Evolutionary conservation across 2,888 invertebrate species (phyloP), one percentile per base, ranked within the genome.

Genomic region (Hermaeophaga mercurialis): DNA sequence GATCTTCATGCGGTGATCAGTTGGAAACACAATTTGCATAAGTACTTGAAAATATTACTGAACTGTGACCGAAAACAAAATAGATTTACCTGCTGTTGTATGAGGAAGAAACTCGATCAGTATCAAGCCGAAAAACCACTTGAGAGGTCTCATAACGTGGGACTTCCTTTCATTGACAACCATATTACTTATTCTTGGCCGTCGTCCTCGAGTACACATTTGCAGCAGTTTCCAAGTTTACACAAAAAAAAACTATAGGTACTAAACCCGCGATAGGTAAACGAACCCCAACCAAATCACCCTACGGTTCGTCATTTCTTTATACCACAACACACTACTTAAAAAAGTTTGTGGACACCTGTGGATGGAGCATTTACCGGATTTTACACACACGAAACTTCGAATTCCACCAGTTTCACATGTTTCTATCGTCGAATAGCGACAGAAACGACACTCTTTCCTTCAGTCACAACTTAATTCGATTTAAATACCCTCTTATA

Each of bases 281-380:
- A 15, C 4, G 9, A 28, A 28, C n/a, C 5, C 6, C 22, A 22
- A 22, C 22, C 3, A 22, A 22, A 5, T 22, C 22, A 22, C 22
- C 22, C 3, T 6, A 22, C 22, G 3, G 6, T 22, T 58, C 58
- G 57, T 49, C 61, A 64, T 63, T 59, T 61, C 34, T 54, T 57
- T 34, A 28, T 55, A 47, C 33, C 46, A 56, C 50, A 46, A n/a
- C 53, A 57, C 55, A 61, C 48, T 53, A 44, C 28, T 36, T 39
- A 46, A 58, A 65, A 65, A 59, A 44, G 47, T 58, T 43, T 38
- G 15, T 59, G 58, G 63, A 63, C 67, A 67, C 67, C 67, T 67
- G 67, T 67, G 64, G 67, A 65, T 64, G 64, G 61, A 56, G 54
- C 50, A 19, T 39, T 22, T 9, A 22, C 43, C 52, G 52, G 50